Evolutionary conservation across 2,888 invertebrate species (phyloP).

Genomic region (Chrysomela aeneicollis): DNA sequence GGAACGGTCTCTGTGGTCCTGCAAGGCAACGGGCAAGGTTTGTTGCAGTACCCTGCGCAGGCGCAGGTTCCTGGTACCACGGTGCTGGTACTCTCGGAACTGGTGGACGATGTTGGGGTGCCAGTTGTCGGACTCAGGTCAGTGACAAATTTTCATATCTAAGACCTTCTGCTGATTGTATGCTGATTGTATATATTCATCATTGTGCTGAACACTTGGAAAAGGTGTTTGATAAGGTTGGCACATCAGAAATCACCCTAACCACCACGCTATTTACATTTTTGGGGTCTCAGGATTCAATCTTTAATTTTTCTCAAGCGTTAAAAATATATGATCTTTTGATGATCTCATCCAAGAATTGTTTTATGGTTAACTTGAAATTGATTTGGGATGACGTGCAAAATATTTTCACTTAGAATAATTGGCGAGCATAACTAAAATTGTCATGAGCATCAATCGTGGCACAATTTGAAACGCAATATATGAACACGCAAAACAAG

Average conservation of each 20-base stretch:
- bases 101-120: constrained; percentile 75
- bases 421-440: neutral
- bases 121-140: constrained; percentile 74
- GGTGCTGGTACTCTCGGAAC: constrained; percentile 75
- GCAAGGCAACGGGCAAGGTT: constrained; percentile 64
- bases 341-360: too few relatives aligned
- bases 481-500: neutral
- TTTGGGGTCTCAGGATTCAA: too few relatives aligned
- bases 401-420: neutral
- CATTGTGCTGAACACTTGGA: too few relatives aligned
- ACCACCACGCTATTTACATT: too few relatives aligned
- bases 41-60: constrained; percentile 63
- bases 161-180: neutral
- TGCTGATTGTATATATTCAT: too few relatives aligned
- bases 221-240: too few relatives aligned
- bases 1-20: constrained; percentile 62
- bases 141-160: constrained; percentile 37
- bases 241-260: too few relatives aligned
- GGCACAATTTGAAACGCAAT: neutral
- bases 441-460: neutral
- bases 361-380: too few relatives aligned
- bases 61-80: constrained; percentile 67
- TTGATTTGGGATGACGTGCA: neutral
- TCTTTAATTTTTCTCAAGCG: too few relatives aligned
- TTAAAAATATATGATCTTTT: too few relatives aligned